Evolutionary conservation across 2,113 vertebrate genomes (phyloP).

Genomic region (Clarias batrachus): DNA sequence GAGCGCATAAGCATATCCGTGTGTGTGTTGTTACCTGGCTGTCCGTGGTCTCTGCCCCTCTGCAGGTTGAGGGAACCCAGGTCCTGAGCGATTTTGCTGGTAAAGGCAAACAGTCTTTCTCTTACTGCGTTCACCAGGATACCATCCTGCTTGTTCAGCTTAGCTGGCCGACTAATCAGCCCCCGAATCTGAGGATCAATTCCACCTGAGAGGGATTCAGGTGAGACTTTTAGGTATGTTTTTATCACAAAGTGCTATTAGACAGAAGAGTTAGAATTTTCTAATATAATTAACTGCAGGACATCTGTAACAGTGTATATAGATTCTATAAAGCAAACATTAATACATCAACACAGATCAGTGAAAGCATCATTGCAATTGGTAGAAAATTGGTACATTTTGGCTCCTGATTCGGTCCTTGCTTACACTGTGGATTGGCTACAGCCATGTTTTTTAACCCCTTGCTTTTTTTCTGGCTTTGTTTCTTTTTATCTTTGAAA

Average conservation of each 20-base stretch:
- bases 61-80: slow-evolving; percentile 82
- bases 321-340: background rate
- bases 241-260: background rate
- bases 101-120: slow-evolving; percentile 77
- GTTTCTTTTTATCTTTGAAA: background rate
- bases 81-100: slow-evolving; percentile 70
- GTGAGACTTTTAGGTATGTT: background rate
- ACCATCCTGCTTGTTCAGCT: slow-evolving; percentile 77
- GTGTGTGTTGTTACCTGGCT: slow-evolving; percentile 70
- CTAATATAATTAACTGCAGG: background rate
- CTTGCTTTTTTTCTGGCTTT: background rate
- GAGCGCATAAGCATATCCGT: background rate
- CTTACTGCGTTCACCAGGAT: slow-evolving; percentile 79
- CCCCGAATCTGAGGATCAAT: slow-evolving; percentile 78
- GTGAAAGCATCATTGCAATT: background rate
- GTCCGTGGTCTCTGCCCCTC: slow-evolving; percentile 75
- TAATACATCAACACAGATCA: background rate
- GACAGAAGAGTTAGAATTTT: background rate
- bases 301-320: background rate
- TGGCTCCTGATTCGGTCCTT: background rate
- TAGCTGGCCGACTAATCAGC: slow-evolving; percentile 73
- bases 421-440: background rate
- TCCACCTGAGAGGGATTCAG: slow-evolving; percentile 71
- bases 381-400: background rate
- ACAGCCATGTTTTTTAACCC: background rate